phyloP scores from a whole-genome alignment of 2,797 vertebrate species.

The Huso huso region DNA sequence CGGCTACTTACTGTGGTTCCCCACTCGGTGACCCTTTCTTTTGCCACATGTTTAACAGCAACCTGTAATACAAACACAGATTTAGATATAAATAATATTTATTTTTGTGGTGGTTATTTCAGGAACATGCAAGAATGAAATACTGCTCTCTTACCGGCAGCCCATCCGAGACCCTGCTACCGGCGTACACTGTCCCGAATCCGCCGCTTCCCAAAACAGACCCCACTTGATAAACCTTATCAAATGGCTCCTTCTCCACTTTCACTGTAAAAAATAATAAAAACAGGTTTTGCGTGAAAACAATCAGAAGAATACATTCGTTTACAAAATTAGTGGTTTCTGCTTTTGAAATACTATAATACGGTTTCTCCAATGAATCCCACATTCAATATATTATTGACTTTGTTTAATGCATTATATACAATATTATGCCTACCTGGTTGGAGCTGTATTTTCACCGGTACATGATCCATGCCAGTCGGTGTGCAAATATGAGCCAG shows the following conservation, averaged over 20 bases:
- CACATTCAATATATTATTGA: too few relatives aligned
- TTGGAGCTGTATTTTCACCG: conserved; percentile 86
- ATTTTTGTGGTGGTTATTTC: too few relatives aligned
- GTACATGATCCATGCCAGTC: conserved; percentile 83
- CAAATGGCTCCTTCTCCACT: conserved; percentile 82
- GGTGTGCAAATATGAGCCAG: conserved; percentile 90
- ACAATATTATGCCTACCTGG: conserved; percentile 55
- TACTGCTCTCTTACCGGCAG: conserved; percentile 72
- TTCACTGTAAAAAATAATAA: conserved; percentile 59
- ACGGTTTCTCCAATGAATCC: too few relatives aligned
- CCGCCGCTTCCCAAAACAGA: conserved; percentile 88
- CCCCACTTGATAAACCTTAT: conserved; percentile 88
- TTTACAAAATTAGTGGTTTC: too few relatives aligned
- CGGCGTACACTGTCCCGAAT: conserved; percentile 89
- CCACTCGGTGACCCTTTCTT: conserved; percentile 88
- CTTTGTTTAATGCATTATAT: too few relatives aligned
- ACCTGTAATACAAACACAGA: conserved; percentile 54
- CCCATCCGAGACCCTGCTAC: conserved; percentile 78
- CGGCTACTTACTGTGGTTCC: conserved; percentile 74
- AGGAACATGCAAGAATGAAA: not conserved
- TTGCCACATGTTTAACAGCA: conserved; percentile 86
- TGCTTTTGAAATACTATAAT: too few relatives aligned
- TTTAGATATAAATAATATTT: too few relatives aligned
- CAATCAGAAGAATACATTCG: too few relatives aligned
- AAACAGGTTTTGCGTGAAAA: not conserved